Base-by-base conservation (phyloP, 1,140 invertebrate species). In the Macrobrachium nipponense region DNA sequence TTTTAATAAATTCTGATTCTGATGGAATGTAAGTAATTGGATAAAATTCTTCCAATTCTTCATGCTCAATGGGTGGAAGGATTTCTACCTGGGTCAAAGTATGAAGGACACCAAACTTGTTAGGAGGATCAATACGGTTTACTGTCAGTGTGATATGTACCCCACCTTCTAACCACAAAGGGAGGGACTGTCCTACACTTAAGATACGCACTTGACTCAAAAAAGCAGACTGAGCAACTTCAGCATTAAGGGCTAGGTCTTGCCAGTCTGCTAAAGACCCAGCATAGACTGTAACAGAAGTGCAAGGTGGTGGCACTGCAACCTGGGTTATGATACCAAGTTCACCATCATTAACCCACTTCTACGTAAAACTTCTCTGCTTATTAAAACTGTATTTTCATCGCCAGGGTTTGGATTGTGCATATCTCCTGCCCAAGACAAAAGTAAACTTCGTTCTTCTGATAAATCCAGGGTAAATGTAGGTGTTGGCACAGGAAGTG, bases 101-200 rank as follows among this genome's bases (percentile, higher is more conserved):
- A 7, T 87, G 82, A 17, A 89, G 77, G 23, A 85, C 59, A 23
- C 68, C 81, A 70, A 72, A 72, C 6, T 66, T 43, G 17, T 83
- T 59, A 15, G 81, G 60, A 59, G 88, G 86, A n/a, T 70, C 60
- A 44, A 87, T 60, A 20, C 43, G 44, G 12, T 36, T 75, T 11
- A 87, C 82, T 27, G 60, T 80, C 36, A 89, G 80, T 27, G 23
- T 64, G 43, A 89, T 82, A 70, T 51, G 87, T 6, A 70, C 73
- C 70, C 88, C 88, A 36, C 88, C 88, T 14, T 84, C 85, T 36
- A 89, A 78, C 88, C 88, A 89, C 27, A 89, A 80, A 59, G 88
- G 88, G 51, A 87, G 51, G n/a, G 61, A 18, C 10, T 85, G 85
- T 15, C 82, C 77, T 17, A 72, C 14, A 36, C 68, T 64, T 43